Percentiles rank a stretch among this genome's conserved stretches.
Conservation (phyloP, 2,113 vertebrate genomes). For the Platichthys stellatus region DNA sequence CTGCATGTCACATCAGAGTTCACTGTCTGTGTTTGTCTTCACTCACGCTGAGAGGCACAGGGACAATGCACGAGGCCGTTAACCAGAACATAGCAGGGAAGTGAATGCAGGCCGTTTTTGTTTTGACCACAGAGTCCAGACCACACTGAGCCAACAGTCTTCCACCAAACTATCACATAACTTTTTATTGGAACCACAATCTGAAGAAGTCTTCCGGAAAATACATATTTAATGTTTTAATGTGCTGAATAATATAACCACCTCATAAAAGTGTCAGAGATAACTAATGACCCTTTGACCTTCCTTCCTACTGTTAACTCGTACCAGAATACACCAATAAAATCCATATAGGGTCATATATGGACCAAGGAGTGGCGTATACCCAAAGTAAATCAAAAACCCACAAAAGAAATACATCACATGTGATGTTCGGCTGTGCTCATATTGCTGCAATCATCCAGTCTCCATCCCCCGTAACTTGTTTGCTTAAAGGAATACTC, state of each 20-base stretch:
- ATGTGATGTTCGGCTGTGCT: not conserved
- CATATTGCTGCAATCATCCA: slow-evolving; percentile 29
- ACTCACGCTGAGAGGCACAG: slow-evolving; percentile 34
- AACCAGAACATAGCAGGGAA: slow-evolving; percentile 45
- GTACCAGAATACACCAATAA: slow-evolving; percentile 13
- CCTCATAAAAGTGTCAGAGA: slow-evolving; percentile 12
- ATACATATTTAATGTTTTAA: slow-evolving; percentile 19
- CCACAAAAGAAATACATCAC: slow-evolving; percentile 44
- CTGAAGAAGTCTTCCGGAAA: not conserved
- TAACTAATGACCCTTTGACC: slow-evolving; percentile 6
- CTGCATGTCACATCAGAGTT: slow-evolving; percentile 41
- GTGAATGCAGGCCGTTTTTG: slow-evolving; percentile 19
- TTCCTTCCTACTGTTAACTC: not conserved
- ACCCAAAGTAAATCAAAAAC: slow-evolving; percentile 43
- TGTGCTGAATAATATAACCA: slow-evolving; percentile 17
- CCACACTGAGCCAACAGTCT: slow-evolving; percentile 18
- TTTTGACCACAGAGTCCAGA: slow-evolving; percentile 4
- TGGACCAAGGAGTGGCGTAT: slow-evolving; percentile 46
- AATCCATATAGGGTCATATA: slow-evolving; percentile 14
- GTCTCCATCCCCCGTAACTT: slow-evolving; percentile 1
- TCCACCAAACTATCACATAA: slow-evolving; percentile 12
- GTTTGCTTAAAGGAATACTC: slow-evolving; percentile 61
- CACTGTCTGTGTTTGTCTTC: slow-evolving; percentile 60
- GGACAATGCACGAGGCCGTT: slow-evolving; percentile 41
- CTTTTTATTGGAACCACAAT: slow-evolving; percentile 13